Evolutionary conservation across 2,888 invertebrate species (phyloP).

Genomic region (Drosophila heteroneura): DNA sequence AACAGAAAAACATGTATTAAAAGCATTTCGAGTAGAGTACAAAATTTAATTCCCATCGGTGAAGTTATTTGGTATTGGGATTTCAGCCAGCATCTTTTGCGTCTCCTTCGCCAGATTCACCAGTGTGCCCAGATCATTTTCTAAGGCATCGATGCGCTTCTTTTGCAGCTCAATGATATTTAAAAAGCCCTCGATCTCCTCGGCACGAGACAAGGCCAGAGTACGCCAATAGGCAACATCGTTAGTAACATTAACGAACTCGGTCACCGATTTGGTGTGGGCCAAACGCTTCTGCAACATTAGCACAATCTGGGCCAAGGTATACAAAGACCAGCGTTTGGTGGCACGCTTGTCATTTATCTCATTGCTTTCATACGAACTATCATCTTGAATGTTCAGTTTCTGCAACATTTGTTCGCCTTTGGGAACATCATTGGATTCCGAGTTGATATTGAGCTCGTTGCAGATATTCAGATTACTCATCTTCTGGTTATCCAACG

Average conservation of each 20-base stretch:
- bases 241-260: conserved; percentile 20
- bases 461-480: conserved; percentile 1
- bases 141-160: conserved; percentile 41
- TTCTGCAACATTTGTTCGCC: neutral
- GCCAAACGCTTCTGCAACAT: conserved; percentile 26
- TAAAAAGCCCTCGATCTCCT: conserved; percentile 27
- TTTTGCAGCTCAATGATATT: conserved; percentile 43
- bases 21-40: neutral
- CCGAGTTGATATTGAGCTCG: neutral
- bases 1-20: neutral
- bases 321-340: conserved; percentile 15
- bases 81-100: conserved; percentile 33
- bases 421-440: neutral
- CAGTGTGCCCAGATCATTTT: conserved; percentile 42
- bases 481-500: neutral
- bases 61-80: neutral
- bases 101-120: conserved; percentile 43
- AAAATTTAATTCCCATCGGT: neutral
- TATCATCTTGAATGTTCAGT: neutral
- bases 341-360: too few relatives aligned
- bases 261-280: neutral
- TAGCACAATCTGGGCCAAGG: conserved; percentile 40
- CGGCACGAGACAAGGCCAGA: conserved; percentile 41
- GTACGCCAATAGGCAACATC: conserved; percentile 48
- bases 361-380: neutral